Base-by-base conservation (phyloP, 2,113 vertebrate species). In the Ceyx melanurus region DNA sequence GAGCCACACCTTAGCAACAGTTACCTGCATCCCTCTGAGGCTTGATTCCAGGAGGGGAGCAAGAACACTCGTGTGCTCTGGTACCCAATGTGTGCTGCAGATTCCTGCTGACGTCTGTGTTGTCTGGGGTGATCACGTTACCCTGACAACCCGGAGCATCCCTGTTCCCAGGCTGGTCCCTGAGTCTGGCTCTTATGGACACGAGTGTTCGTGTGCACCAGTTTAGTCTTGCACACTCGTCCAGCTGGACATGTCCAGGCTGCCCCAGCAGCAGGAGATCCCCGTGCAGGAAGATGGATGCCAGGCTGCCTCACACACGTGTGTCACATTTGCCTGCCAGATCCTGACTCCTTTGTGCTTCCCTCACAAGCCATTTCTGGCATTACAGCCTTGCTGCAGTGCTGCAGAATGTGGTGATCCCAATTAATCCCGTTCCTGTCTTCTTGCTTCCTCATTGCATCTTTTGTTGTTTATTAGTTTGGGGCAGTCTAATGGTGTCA, bases 111-210 rank as follows among this genome's bases (percentile, higher is more conserved):
- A 95, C 78, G 77, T 82, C 75, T 56, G 23, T 73, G 87, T 94
- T 93, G 96, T 92, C 92, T 88, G 73, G 84, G 85, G 76, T 62
- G 83, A 95, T 95, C 46, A 15, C 0, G 89, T 95, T 95, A 56
- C 95, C 95, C 81, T 93, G 95, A 94, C 94, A 94, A 96, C 95
- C 73, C 67, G 71, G 84, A 90, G n/a, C 76, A 87, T 91, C 90
- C 86, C 67, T 67, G n/a, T 67, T 81, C 57, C 65, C 11, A 3
- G 82, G 85, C 60, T 85, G 68, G 57, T 86, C 51, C 82, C 76
- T 78, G 45, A 54, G 78, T 82, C 74, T 66, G 71, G 85, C 15
- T 88, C 68, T 83, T 81, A 65, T 2, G 19, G 67, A 51, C 31
- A 21, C n/a, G 42, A 37, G 75, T 79, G 4, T 57, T 78, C 89